Conservation (phyloP, 1,140 invertebrate genomes). For the Spodoptera frugiperda region DNA sequence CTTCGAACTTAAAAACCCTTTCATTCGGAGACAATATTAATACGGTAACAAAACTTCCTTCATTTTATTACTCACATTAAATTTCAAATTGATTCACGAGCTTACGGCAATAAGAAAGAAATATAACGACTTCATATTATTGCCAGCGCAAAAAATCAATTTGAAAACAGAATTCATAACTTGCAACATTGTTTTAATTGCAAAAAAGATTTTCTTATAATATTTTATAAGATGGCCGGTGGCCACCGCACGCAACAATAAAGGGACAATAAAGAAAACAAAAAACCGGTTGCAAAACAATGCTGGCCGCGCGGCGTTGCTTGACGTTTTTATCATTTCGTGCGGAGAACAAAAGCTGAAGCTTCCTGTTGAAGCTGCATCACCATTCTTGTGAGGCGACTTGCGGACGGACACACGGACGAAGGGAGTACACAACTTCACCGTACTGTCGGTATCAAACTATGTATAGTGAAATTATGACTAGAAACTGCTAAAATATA, state of each 20-base stretch:
- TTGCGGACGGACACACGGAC: slow-evolving; percentile 61
- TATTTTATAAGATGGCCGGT: slow-evolving; percentile 52
- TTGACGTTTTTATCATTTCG: slow-evolving; percentile 85
- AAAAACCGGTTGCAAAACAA: slow-evolving; percentile 79
- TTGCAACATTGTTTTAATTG: slow-evolving; percentile 52
- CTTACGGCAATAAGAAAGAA: slow-evolving; percentile 29
- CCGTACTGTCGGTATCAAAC: not conserved
- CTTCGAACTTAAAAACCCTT: slow-evolving; percentile 9
- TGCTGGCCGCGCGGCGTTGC: slow-evolving; percentile 72
- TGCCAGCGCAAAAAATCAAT: slow-evolving; percentile 42
- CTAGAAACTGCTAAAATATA: too few species aligned
- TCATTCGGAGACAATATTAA: slow-evolving; percentile 22
- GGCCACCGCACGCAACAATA: slow-evolving; percentile 65
- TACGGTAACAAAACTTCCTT: slow-evolving; percentile 17
- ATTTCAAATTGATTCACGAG: slow-evolving; percentile 47
- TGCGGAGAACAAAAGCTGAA: slow-evolving; percentile 80
- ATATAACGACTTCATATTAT: slow-evolving; percentile 49
- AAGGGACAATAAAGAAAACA: slow-evolving; percentile 72
- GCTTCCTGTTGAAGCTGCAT: slow-evolving; percentile 83
- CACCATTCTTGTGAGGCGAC: slow-evolving; percentile 78
- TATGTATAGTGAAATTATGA: too few species aligned
- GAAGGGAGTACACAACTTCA: not conserved
- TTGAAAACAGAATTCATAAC: slow-evolving; percentile 47
- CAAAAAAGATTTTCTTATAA: slow-evolving; percentile 51
- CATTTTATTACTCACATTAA: slow-evolving; percentile 44